A percentile compares a stretch with the other conserved stretches of the same genome.
Evolutionary conservation across 2,888 invertebrate species (phyloP).

Genomic region (Chouioia cunea): DNA sequence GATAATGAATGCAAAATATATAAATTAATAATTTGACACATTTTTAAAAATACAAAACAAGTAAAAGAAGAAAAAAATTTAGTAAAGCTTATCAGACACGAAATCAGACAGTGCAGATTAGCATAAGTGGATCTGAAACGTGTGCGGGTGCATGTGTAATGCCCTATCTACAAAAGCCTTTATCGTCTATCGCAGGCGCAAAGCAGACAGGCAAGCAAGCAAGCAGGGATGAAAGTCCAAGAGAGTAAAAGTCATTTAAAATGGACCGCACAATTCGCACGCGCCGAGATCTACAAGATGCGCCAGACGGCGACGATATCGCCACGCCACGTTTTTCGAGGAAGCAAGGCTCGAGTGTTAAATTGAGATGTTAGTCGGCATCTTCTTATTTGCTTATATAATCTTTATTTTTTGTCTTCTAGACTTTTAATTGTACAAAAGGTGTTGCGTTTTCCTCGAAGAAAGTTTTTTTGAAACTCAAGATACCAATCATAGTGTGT

Average conservation of each 20-base stretch:
- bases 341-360: conserved; percentile 27
- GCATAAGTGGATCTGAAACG: not conserved
- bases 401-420: conserved; percentile 9
- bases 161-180: conserved; percentile 5
- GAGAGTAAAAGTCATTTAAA: conserved; percentile 30
- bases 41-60: too few species aligned
- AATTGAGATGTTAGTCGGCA: conserved; percentile 22
- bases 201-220: not conserved
- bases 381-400: not conserved
- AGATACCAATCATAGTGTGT: not conserved
- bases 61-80: too few species aligned
- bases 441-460: conserved; percentile 8
- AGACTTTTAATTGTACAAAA: conserved; percentile 24
- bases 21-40: too few species aligned
- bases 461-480: conserved; percentile 13
- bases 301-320: not conserved
- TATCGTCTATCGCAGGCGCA: conserved; percentile 12
- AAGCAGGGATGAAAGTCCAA: not conserved
- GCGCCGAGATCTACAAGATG: conserved; percentile 32
- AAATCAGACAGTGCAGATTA: too few species aligned
- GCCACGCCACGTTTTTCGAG: conserved; percentile 13
- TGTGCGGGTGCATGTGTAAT: not conserved
- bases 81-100: too few species aligned
- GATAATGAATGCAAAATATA: too few species aligned
- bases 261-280: conserved; percentile 41